Evolutionary conservation across 2,113 vertebrate genomes (phyloP).

Genomic region (Xyliphius kryptos): DNA sequence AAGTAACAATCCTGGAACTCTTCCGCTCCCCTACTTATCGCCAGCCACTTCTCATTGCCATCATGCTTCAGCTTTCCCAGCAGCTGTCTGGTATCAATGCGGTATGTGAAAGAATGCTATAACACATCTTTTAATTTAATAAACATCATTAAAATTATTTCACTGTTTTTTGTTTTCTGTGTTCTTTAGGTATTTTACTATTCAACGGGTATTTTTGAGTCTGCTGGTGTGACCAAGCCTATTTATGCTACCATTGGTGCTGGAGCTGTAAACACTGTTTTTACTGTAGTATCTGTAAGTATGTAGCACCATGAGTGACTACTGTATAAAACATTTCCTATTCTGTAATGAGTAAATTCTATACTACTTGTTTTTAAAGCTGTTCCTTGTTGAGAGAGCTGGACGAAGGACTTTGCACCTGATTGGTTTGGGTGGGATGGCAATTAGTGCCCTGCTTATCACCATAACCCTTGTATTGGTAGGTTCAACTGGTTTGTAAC

Average conservation of each 20-base stretch:
- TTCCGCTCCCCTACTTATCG: constrained; percentile 73
- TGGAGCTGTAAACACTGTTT: constrained; percentile 81
- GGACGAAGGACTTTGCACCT: constrained; percentile 88
- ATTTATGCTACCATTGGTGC: constrained; percentile 93
- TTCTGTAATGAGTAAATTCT: no score
- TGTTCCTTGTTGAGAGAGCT: constrained; percentile 87
- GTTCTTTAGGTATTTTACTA: constrained; percentile 87
- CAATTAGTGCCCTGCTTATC: constrained; percentile 75
- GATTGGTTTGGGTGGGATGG: constrained; percentile 83
- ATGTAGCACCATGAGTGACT: neutral
- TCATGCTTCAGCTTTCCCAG: constrained; percentile 90
- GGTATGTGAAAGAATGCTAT: constrained; percentile 61
- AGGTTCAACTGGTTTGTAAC: constrained; percentile 39
- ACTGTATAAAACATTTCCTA: no score
- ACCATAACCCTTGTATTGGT: constrained; percentile 75
- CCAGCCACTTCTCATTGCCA: constrained; percentile 81
- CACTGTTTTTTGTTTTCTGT: neutral
- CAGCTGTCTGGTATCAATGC: constrained; percentile 97
- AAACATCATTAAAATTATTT: no score
- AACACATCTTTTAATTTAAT: no score
- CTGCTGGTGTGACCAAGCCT: constrained; percentile 77
- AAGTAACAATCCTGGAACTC: constrained; percentile 78
- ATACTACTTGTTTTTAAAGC: constrained; percentile 52
- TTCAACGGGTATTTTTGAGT: constrained; percentile 83
- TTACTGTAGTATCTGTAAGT: constrained; percentile 90